These are phyloP conservation scores for Microtus montanus DNA, from an alignment of 2,113 vertebrate species.

Conservation along the genomic window DNA sequence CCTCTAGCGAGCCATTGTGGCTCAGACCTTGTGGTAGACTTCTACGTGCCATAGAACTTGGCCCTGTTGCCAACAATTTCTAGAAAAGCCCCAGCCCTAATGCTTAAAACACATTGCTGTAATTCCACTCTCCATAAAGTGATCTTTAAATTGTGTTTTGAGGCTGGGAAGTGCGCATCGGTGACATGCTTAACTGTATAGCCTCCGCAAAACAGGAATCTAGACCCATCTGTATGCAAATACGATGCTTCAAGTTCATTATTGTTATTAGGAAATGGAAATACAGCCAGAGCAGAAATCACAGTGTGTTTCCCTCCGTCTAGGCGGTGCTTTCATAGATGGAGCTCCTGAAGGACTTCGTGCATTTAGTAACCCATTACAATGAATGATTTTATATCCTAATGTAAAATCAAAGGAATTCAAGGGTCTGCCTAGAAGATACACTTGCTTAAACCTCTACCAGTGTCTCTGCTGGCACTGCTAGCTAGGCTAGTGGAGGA, in stretches of 20 bases:
- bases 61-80: neutral
- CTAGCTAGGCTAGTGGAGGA: neutral
- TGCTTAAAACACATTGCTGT: conserved; percentile 49
- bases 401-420: conserved; percentile 69
- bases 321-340: conserved; percentile 48
- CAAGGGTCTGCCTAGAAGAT: conserved; percentile 65
- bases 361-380: conserved; percentile 65
- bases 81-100: conserved; percentile 51
- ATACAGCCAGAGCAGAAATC: conserved; percentile 57
- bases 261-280: conserved; percentile 67
- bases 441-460: conserved; percentile 52
- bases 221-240: conserved; percentile 76
- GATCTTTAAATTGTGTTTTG: conserved; percentile 71
- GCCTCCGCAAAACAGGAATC: neutral
- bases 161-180: conserved; percentile 44
- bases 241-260: conserved; percentile 63
- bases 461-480: conserved; percentile 30
- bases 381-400: conserved; percentile 71
- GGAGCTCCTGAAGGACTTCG: conserved; percentile 48
- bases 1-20: neutral
- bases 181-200: conserved; percentile 58
- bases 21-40: neutral
- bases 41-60: neutral
- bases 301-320: conserved; percentile 44
- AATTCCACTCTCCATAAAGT: conserved; percentile 58